Percentiles rank a stretch among this genome's conserved stretches.
phyloP scores from a whole-genome alignment of 2,797 vertebrate species.

The Gymnothorax reevesii region DNA sequence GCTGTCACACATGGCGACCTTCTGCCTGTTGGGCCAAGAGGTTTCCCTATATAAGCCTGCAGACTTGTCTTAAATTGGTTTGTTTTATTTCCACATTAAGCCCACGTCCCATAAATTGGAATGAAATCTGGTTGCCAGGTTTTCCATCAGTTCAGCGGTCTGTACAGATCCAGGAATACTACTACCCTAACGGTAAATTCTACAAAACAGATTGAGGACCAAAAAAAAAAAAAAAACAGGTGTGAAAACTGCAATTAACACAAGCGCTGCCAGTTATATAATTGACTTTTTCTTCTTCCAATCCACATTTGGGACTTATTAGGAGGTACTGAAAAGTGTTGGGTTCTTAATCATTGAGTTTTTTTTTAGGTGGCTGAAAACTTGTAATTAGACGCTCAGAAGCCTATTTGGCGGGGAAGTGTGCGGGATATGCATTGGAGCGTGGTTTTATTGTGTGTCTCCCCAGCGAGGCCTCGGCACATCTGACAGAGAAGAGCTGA shows the following conservation, averaged over 20 bases:
- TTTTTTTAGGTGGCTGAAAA: background rate
- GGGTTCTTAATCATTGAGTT: background rate
- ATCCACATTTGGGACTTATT: background rate
- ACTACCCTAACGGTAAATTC: background rate
- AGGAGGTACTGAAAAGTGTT: background rate
- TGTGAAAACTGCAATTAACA: background rate
- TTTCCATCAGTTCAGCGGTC: background rate
- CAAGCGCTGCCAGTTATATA: slow-evolving; percentile 2
- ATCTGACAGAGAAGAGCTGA: background rate
- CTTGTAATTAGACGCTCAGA: background rate
- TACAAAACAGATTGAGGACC: background rate
- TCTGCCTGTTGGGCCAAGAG: background rate
- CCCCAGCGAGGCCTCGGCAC: background rate
- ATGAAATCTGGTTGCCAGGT: background rate
- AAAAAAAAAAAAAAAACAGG: background rate
- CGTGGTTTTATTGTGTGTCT: background rate
- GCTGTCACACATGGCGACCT: background rate
- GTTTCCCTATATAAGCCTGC: background rate
- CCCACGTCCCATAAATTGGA: background rate
- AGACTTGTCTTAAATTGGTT: background rate
- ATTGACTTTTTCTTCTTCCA: background rate
- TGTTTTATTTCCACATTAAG: background rate
- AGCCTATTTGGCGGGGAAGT: background rate
- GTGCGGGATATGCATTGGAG: background rate
- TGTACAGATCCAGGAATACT: background rate